Percentiles rank a stretch among this genome's conserved stretches.
Conservation (phyloP, 2,888 invertebrate genomes). For the Podabrus alpinus region DNA sequence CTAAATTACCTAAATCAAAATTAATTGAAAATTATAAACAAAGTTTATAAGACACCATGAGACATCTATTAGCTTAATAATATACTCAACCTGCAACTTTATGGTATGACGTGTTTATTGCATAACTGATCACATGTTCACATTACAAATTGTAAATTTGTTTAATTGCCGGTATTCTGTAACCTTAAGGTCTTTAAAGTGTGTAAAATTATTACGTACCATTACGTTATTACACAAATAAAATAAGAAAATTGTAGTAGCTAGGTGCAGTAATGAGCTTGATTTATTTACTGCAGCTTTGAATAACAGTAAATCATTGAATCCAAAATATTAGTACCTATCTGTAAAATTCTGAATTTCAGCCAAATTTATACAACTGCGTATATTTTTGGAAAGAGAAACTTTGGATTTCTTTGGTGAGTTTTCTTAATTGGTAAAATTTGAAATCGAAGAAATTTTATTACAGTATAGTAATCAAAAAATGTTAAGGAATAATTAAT, state of each 20-base stretch:
- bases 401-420: no score
- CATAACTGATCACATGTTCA: slow-evolving; percentile 26
- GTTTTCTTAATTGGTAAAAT: no score
- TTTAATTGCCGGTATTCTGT: slow-evolving; percentile 9
- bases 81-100: slow-evolving; percentile 21
- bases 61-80: slow-evolving; percentile 27
- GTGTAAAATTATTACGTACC: background rate
- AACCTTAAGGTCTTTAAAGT: slow-evolving; percentile 7
- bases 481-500: no score
- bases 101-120: slow-evolving; percentile 24
- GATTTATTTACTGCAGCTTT: background rate
- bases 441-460: no score
- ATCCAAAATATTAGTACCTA: background rate
- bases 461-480: no score
- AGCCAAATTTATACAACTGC: background rate
- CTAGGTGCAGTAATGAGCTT: background rate
- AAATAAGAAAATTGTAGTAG: background rate
- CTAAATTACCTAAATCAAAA: slow-evolving; percentile 2
- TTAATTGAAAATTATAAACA: slow-evolving; percentile 3
- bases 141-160: background rate
- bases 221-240: background rate
- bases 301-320: background rate
- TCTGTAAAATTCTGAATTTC: background rate
- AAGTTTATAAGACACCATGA: slow-evolving; percentile 10
- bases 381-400: background rate